phyloP scores from a whole-genome alignment of 2,113 vertebrate species.

The Suncus etruscus region DNA sequence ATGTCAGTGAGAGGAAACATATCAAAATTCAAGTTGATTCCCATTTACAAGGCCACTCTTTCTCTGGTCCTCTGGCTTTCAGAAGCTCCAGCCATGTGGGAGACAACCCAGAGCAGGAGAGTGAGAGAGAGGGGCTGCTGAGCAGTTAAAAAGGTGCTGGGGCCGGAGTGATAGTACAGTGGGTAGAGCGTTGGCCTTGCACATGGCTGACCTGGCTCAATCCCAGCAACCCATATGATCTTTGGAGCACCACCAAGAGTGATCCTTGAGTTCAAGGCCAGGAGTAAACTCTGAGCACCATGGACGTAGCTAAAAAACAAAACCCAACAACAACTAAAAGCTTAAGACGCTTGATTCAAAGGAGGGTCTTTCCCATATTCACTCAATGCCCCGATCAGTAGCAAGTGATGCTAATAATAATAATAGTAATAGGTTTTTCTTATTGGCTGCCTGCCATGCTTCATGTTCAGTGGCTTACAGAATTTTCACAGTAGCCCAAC shows the following conservation, averaged over 20 bases:
- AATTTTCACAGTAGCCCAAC: not conserved
- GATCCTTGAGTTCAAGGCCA: too few species aligned
- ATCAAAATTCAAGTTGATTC: conserved; percentile 66
- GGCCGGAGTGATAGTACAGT: too few species aligned
- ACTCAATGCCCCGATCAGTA: not conserved
- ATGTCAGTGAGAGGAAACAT: conserved; percentile 62
- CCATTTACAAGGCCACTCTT: conserved; percentile 1
- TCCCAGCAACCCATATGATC: too few species aligned
- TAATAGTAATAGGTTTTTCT: not conserved
- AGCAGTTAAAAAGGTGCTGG: not conserved
- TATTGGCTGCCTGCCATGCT: not conserved
- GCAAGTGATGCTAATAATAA: not conserved
- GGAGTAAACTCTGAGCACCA: too few species aligned
- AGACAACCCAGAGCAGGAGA: not conserved
- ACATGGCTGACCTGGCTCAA: too few species aligned
- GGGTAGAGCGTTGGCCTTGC: too few species aligned
- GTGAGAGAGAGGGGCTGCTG: not conserved
- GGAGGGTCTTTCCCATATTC: not conserved
- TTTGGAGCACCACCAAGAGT: too few species aligned
- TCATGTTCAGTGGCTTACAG: not conserved
- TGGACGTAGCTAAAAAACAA: too few species aligned
- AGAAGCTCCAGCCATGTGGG: not conserved
- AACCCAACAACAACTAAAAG: too few species aligned
- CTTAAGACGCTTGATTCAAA: not conserved
- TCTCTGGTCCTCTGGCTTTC: not conserved